phyloP scores from a whole-genome alignment of 1,140 invertebrate species.

The Pteromalus puparum region DNA sequence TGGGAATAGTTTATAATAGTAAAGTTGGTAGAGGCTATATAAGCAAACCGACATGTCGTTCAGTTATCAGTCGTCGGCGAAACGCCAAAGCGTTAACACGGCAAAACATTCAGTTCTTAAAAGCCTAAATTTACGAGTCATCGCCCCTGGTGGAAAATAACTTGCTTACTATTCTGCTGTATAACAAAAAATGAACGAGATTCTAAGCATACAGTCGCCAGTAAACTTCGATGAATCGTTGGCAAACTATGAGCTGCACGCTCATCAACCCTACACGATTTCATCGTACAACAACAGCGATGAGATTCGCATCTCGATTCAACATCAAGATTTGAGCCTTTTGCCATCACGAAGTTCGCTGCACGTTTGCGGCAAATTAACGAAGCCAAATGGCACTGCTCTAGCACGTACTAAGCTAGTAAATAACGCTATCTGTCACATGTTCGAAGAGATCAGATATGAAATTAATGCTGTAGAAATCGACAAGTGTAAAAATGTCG shows the following conservation, averaged over 20 bases:
- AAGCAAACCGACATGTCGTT: slow-evolving; percentile 12
- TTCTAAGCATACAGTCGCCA: neutral
- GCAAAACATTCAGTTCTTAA: slow-evolving; percentile 52
- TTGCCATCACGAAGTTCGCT: slow-evolving; percentile 63
- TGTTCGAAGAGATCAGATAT: slow-evolving; percentile 62
- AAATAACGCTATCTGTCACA: slow-evolving; percentile 53
- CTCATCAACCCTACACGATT: slow-evolving; percentile 63
- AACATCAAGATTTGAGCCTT: slow-evolving; percentile 68
- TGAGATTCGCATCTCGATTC: slow-evolving; percentile 66
- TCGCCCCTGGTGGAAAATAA: neutral
- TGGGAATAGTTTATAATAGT: slow-evolving; percentile 18
- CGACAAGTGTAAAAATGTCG: slow-evolving; percentile 68
- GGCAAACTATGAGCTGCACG: slow-evolving; percentile 64
- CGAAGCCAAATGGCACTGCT: slow-evolving; percentile 25
- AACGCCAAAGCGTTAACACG: slow-evolving; percentile 47
- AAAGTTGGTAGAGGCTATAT: slow-evolving; percentile 17
- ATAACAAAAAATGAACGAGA: neutral
- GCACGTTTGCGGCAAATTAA: slow-evolving; percentile 62
- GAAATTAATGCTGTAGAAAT: slow-evolving; percentile 66
- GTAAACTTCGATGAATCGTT: slow-evolving; percentile 59
- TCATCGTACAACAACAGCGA: slow-evolving; percentile 64
- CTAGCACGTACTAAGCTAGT: slow-evolving; percentile 56
- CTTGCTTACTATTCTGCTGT: neutral
- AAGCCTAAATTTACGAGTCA: slow-evolving; percentile 52
- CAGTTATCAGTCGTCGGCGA: slow-evolving; percentile 47